Percentiles rank a stretch among this genome's conserved stretches.
phyloP scores from a whole-genome alignment of 2,888 invertebrate species.

The Oscheius sp. region DNA sequence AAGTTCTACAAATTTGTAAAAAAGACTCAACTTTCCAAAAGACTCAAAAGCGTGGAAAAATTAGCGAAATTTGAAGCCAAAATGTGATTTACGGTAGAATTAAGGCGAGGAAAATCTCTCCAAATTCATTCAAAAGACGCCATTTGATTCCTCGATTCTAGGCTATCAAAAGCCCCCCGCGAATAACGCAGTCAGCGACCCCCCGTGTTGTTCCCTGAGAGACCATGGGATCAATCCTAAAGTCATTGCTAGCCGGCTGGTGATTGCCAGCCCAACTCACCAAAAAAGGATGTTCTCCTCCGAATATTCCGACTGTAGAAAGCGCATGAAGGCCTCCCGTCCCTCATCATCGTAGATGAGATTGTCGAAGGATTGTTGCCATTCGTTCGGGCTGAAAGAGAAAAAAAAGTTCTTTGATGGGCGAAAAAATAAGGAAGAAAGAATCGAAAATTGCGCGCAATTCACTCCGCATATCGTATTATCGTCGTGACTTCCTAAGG shows the following conservation, averaged over 20 bases:
- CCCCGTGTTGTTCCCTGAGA: neutral
- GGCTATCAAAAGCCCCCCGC: too few relatives aligned
- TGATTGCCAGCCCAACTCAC: constrained; percentile 48
- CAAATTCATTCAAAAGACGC: too few relatives aligned
- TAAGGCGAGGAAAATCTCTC: too few relatives aligned
- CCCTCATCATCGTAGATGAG: constrained; percentile 58
- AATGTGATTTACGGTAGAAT: too few relatives aligned
- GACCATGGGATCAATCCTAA: constrained; percentile 14
- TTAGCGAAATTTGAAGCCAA: too few relatives aligned
- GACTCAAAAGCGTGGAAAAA: too few relatives aligned
- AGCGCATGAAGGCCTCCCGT: constrained; percentile 67
- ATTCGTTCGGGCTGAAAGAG: constrained; percentile 58
- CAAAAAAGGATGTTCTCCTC: constrained; percentile 70
- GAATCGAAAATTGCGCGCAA: neutral
- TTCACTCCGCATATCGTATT: constrained; percentile 14
- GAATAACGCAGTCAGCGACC: neutral
- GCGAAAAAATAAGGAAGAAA: too few relatives aligned
- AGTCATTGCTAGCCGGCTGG: constrained; percentile 14
- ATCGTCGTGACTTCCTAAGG: neutral
- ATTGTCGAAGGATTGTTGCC: constrained; percentile 60
- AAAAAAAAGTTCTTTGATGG: too few relatives aligned
- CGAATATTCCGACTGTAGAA: constrained; percentile 67
- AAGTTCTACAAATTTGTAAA: too few relatives aligned
- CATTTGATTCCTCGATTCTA: too few relatives aligned
- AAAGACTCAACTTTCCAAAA: too few relatives aligned